Evolutionary conservation across 2,888 invertebrate species (phyloP).

Genomic region (Agonopterix subpropinquella): DNA sequence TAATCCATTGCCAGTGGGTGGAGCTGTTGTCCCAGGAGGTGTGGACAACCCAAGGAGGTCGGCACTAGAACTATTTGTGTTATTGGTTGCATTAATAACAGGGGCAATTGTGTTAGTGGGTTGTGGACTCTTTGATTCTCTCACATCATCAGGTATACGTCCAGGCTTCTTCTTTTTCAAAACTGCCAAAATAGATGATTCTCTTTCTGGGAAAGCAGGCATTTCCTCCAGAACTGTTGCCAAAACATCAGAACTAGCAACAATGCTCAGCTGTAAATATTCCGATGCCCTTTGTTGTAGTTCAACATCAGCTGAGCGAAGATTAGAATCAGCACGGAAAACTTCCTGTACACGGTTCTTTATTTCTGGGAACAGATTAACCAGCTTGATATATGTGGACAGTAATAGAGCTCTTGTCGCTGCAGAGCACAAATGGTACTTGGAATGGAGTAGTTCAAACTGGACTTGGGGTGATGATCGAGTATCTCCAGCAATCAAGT

Average conservation of each 20-base stretch:
- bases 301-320: slow-evolving; percentile 98
- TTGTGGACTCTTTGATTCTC: slow-evolving; percentile 87
- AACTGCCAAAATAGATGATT: slow-evolving; percentile 97
- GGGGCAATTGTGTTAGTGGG: slow-evolving; percentile 56
- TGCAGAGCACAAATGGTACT: slow-evolving; percentile 98
- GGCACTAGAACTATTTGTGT: slow-evolving; percentile 78
- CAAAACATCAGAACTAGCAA: slow-evolving; percentile 97
- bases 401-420: slow-evolving; percentile 96
- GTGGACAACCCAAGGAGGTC: slow-evolving; percentile 93
- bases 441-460: slow-evolving; percentile 98
- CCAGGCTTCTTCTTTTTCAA: slow-evolving; percentile 99
- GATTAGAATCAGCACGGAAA: slow-evolving; percentile 94
- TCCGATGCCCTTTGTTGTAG: slow-evolving; percentile 98
- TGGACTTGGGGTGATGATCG: slow-evolving; percentile 98
- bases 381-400: slow-evolving; percentile 99
- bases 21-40: slow-evolving; percentile 84
- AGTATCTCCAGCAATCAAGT: slow-evolving; percentile 98
- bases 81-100: slow-evolving; percentile 65
- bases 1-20: slow-evolving; percentile 83
- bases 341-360: slow-evolving; percentile 96
- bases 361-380: slow-evolving; percentile 99
- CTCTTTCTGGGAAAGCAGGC: slow-evolving; percentile 99
- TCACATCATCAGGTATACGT: slow-evolving; percentile 91
- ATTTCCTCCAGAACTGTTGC: slow-evolving; percentile 99
- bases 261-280: slow-evolving; percentile 96